Percentiles rank a stretch among this genome's conserved stretches.
These are phyloP conservation scores for Villa cingulata DNA, from an alignment of 2,888 invertebrate species.

Conservation along the genomic window DNA sequence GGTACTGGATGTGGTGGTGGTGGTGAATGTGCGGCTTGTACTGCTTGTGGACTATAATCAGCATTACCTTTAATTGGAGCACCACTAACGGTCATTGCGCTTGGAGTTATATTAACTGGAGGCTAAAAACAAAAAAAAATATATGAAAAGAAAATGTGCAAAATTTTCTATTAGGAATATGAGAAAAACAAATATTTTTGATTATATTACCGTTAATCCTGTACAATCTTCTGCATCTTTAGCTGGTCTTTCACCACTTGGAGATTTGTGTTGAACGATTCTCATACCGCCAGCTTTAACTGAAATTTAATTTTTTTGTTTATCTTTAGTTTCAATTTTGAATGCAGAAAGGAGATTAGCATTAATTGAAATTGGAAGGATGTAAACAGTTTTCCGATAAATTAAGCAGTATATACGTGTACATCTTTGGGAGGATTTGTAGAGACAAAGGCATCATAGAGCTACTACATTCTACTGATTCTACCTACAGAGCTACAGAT, in stretches of 20 bases:
- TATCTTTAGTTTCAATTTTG: not conserved
- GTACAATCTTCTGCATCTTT: constrained; percentile 59
- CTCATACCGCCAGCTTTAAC: constrained; percentile 89
- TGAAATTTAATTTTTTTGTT: constrained; percentile 26
- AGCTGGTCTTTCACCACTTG: constrained; percentile 48
- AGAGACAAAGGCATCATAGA: too few species aligned
- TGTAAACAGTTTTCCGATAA: too few species aligned
- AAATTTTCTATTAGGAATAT: not conserved
- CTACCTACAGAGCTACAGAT: too few species aligned
- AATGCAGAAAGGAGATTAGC: too few species aligned
- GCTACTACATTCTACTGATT: too few species aligned
- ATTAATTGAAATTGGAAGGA: too few species aligned
- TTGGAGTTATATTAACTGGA: constrained; percentile 51
- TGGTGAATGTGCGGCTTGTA: constrained; percentile 71
- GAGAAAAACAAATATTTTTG: constrained; percentile 2
- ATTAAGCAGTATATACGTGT: too few species aligned
- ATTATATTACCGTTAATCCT: constrained; percentile 47
- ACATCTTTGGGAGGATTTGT: too few species aligned
- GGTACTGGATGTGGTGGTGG: constrained; percentile 54
- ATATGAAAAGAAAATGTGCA: not conserved
- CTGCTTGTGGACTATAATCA: constrained; percentile 80
- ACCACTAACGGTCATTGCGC: constrained; percentile 60
- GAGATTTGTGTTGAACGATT: constrained; percentile 73
- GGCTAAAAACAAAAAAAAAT: constrained; percentile 20
- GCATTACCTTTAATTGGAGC: constrained; percentile 69